Conservation (phyloP, 35 echinoderm and acorn worm species). For the Ptychodera flava region DNA sequence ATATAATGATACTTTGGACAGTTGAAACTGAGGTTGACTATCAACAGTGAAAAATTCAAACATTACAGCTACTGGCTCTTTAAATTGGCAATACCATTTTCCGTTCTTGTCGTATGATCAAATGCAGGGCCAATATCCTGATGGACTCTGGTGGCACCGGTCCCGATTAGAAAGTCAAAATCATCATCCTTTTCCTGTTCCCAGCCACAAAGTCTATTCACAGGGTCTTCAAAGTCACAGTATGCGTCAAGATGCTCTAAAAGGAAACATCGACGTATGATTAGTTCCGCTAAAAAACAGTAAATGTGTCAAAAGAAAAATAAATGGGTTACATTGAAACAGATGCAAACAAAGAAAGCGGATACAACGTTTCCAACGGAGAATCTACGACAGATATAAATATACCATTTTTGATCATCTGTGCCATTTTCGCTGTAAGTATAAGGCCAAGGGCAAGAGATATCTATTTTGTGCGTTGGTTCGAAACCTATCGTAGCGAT, state of each 20-base stretch:
- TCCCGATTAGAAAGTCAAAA: slow-evolving; percentile 19
- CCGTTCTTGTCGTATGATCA: slow-evolving; percentile 69
- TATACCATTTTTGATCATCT: too few species aligned
- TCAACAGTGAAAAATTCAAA: neutral
- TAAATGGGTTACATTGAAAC: too few species aligned
- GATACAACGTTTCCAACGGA: too few species aligned
- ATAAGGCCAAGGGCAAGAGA: too few species aligned
- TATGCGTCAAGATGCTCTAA: neutral
- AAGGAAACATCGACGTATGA: too few species aligned
- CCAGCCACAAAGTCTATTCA: slow-evolving; percentile 5
- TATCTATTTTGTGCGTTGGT: too few species aligned
- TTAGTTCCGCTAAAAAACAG: neutral
- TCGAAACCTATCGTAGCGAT: too few species aligned
- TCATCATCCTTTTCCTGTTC: slow-evolving; percentile 10
- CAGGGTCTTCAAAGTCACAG: neutral
- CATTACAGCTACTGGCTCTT: too few species aligned
- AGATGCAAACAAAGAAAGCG: too few species aligned
- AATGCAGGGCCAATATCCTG: slow-evolving; percentile 27
- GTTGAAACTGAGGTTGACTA: neutral
- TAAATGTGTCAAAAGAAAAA: neutral
- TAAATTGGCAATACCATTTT: slow-evolving; percentile 20
- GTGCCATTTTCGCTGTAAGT: too few species aligned
- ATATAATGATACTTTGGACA: too few species aligned
- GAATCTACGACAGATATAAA: too few species aligned
- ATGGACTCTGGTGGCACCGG: neutral